These are phyloP conservation scores for Amniataba percoides DNA, from an alignment of 2,797 vertebrate genomes.

Conservation along the genomic window DNA sequence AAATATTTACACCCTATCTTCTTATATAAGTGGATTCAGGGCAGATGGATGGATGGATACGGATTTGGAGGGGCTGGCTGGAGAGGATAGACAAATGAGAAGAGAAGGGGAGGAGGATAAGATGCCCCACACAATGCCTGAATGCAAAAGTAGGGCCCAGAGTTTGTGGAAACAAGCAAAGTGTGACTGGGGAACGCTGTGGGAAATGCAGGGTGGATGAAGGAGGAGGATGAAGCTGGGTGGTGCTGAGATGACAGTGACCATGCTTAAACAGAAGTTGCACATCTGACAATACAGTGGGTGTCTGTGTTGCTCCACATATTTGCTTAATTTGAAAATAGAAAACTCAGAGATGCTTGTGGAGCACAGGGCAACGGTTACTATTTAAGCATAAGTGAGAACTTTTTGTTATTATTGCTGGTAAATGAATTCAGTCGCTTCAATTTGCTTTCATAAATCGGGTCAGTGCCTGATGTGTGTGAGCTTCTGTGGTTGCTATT, in stretches of 20 bases:
- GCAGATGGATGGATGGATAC: conserved; percentile 70
- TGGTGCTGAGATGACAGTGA: conserved; percentile 4
- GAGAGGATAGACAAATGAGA: conserved; percentile 72
- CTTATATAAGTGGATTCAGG: conserved; percentile 82
- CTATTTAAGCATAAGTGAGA: too few species aligned
- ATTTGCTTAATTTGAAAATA: neutral
- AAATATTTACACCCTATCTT: conserved; percentile 84
- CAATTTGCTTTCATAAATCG: neutral
- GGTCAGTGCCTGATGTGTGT: neutral
- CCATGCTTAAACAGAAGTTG: neutral
- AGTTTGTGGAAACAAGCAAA: conserved; percentile 54
- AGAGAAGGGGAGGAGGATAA: conserved; percentile 55
- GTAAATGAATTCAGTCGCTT: neutral
- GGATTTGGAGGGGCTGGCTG: conserved; percentile 66
- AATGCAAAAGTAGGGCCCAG: conserved; percentile 57
- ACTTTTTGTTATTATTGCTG: neutral
- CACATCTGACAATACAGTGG: neutral
- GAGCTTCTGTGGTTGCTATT: conserved; percentile 1
- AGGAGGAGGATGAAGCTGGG: neutral
- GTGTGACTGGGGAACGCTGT: conserved; percentile 18
- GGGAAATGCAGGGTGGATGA: neutral
- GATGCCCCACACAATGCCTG: conserved; percentile 55
- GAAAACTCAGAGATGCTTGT: too few species aligned
- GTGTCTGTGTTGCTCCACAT: neutral
- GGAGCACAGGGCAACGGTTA: neutral